phyloP scores from a whole-genome alignment of 2,797 vertebrate species.

The Characodon lateralis region DNA sequence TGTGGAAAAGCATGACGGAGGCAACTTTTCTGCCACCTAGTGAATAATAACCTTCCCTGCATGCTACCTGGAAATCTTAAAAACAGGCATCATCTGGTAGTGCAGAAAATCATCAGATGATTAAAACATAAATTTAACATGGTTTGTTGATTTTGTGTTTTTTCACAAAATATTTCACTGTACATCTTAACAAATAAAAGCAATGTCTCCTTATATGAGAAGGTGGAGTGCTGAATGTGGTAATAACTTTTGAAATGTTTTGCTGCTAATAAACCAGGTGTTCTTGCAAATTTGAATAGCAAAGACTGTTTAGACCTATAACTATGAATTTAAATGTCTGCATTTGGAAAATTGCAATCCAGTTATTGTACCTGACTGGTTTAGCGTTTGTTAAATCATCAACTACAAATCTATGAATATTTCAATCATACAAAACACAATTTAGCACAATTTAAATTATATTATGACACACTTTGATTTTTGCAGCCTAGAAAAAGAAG shows the following conservation, averaged over 20 bases:
- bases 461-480: not conserved
- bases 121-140: not conserved
- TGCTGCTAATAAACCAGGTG: not conserved
- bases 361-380: not conserved
- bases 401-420: not conserved
- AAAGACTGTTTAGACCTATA: not conserved
- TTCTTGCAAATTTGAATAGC: not conserved
- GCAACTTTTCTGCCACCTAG: slow-evolving; percentile 60
- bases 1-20: slow-evolving; percentile 26
- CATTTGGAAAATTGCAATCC: not conserved
- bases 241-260: not conserved
- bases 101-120: not conserved
- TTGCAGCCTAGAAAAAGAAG: not conserved
- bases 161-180: not conserved
- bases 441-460: not conserved
- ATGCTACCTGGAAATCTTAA: slow-evolving; percentile 18
- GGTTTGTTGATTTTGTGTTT: not conserved
- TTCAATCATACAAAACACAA: not conserved
- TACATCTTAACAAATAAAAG: not conserved
- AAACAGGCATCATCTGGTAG: not conserved
- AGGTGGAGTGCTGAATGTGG: not conserved
- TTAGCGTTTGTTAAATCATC: not conserved
- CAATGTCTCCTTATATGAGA: not conserved
- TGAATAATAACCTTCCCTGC: slow-evolving; percentile 40
- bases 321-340: not conserved